Percentiles rank a stretch among this genome's conserved stretches.
phyloP scores from a whole-genome alignment of 2,113 vertebrate species.

The Menura novaehollandiae region DNA sequence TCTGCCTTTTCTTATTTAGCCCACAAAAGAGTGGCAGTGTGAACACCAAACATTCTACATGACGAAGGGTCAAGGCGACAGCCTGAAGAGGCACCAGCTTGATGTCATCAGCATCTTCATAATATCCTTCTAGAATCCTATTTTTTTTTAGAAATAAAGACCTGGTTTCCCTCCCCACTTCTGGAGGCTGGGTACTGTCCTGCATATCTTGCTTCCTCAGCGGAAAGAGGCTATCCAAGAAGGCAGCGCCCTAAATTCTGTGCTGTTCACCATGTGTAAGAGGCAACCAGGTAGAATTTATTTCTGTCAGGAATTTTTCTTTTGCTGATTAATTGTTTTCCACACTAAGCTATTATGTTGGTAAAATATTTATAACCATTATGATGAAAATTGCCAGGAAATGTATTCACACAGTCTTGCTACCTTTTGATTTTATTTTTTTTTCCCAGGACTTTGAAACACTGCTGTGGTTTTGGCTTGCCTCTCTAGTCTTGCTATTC shows the following conservation, averaged over 20 bases:
- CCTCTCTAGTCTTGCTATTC: conserved; percentile 17
- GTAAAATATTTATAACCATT: conserved; percentile 44
- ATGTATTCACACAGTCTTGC: neutral
- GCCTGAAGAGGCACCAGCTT: conserved; percentile 24
- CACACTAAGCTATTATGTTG: conserved; percentile 4
- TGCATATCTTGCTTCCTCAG: neutral
- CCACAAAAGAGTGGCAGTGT: conserved; percentile 25
- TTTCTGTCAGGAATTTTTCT: neutral
- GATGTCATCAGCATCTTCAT: conserved; percentile 29
- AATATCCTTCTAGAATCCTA: neutral
- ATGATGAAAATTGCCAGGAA: conserved; percentile 33
- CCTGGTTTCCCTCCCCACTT: neutral
- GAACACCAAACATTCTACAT: conserved; percentile 24
- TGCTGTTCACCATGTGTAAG: neutral
- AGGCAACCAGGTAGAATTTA: neutral
- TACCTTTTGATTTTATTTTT: neutral
- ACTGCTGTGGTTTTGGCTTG: conserved; percentile 11
- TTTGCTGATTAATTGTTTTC: conserved; percentile 54
- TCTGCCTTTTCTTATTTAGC: conserved; percentile 68
- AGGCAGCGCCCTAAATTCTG: neutral
- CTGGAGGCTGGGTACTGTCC: neutral
- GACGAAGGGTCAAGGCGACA: neutral
- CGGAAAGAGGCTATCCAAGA: neutral
- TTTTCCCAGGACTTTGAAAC: neutral
- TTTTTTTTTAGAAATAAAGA: conserved; percentile 34